Evolutionary conservation across 2,888 invertebrate genomes (phyloP).

Genomic region (Cactoblastis cactorum): DNA sequence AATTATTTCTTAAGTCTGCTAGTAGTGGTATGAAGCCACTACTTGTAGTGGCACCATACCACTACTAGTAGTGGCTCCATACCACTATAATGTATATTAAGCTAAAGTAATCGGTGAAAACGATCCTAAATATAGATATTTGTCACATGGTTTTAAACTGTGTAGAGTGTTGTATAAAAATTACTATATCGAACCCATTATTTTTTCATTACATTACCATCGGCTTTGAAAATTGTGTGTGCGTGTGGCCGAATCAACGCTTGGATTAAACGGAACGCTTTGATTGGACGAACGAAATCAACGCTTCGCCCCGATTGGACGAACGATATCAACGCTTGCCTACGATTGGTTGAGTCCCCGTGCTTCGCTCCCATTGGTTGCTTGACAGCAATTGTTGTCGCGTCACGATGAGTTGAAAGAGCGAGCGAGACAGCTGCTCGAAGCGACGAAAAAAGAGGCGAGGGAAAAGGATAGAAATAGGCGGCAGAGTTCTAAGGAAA

Average conservation of each 20-base stretch:
- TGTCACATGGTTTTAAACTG: background rate
- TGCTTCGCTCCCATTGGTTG: constrained; percentile 35
- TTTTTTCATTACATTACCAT: constrained; percentile 50
- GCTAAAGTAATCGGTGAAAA: too few species aligned
- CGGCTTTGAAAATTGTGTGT: constrained; percentile 52
- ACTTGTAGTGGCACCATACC: too few species aligned
- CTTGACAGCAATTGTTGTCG: constrained; percentile 83
- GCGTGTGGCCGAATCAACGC: constrained; percentile 38
- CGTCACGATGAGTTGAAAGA: constrained; percentile 92
- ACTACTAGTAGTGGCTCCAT: too few species aligned
- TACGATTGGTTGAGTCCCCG: constrained; percentile 25
- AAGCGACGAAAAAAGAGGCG: constrained; percentile 86
- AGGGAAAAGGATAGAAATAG: constrained; percentile 63
- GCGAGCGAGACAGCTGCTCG: constrained; percentile 89
- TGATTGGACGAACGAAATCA: constrained; percentile 41
- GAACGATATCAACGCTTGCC: constrained; percentile 12
- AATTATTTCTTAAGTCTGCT: too few species aligned
- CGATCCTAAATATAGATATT: too few species aligned
- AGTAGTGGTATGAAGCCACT: too few species aligned
- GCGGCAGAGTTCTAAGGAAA: constrained; percentile 54
- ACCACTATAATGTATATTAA: too few species aligned
- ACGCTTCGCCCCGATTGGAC: constrained; percentile 28
- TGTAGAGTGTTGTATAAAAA: background rate
- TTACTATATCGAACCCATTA: constrained; percentile 35
- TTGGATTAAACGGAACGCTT: constrained; percentile 23